phyloP scores from a whole-genome alignment of 2,113 vertebrate genomes.

The Holacanthus passer region DNA sequence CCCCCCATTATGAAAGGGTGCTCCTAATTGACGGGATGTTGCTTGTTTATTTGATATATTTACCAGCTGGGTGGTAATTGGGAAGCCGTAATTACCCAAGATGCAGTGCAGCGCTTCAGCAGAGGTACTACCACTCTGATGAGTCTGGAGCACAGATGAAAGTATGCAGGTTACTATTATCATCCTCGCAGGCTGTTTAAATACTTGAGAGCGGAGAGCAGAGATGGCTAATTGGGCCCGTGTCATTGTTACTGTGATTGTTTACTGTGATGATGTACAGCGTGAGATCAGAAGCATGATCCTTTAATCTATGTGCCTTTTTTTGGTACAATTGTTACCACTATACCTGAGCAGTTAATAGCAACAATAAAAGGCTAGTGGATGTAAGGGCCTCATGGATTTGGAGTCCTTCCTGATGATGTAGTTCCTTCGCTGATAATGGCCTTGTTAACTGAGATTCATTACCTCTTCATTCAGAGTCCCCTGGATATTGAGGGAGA shows the following conservation, averaged over 20 bases:
- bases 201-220: slow-evolving; percentile 60
- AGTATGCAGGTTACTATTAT: slow-evolving; percentile 72
- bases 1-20: slow-evolving; percentile 73
- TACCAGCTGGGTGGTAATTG: slow-evolving; percentile 82
- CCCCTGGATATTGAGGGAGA: slow-evolving; percentile 66
- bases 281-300: slow-evolving; percentile 36
- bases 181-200: slow-evolving; percentile 69
- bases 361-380: slow-evolving; percentile 63
- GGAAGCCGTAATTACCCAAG: slow-evolving; percentile 83
- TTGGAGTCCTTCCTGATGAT: slow-evolving; percentile 61
- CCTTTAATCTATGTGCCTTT: slow-evolving; percentile 39
- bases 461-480: slow-evolving; percentile 71
- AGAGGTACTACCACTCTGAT: slow-evolving; percentile 62
- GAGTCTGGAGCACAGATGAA: slow-evolving; percentile 74
- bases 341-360: slow-evolving; percentile 59
- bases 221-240: slow-evolving; percentile 73
- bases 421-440: slow-evolving; percentile 69
- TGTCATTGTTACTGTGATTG: slow-evolving; percentile 57
- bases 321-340: slow-evolving; percentile 41
- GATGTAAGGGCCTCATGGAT: slow-evolving; percentile 58
- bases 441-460: slow-evolving; percentile 79
- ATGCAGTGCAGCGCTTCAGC: slow-evolving; percentile 64
- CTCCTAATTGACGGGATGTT: slow-evolving; percentile 85
- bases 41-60: slow-evolving; percentile 87
- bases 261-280: slow-evolving; percentile 69